Percentiles rank a stretch among this genome's conserved stretches.
phyloP scores from a whole-genome alignment of 1,140 invertebrate species.

The Vanessa tameamea region DNA sequence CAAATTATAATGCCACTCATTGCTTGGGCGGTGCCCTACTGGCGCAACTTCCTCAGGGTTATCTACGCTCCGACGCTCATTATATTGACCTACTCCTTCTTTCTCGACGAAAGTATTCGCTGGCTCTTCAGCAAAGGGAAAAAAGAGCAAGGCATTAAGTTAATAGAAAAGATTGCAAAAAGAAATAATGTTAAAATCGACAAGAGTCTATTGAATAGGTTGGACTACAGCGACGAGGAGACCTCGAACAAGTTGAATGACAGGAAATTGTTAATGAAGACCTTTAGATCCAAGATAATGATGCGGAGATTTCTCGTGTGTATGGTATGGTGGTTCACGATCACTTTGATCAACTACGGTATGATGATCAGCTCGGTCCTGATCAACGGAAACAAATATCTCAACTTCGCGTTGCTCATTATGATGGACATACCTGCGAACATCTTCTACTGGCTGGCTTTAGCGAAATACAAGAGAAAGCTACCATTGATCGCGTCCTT shows the following conservation, averaged over 20 bases:
- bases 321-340: constrained; percentile 87
- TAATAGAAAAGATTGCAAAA: constrained; percentile 67
- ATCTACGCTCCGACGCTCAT: constrained; percentile 70
- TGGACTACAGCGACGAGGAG: constrained; percentile 59
- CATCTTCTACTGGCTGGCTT: constrained; percentile 79
- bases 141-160: constrained; percentile 50
- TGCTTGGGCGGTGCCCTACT: constrained; percentile 69
- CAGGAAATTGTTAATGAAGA: constrained; percentile 58
- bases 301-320: constrained; percentile 81
- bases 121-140: constrained; percentile 87
- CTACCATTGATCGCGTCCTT: constrained; percentile 61
- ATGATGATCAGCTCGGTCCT: constrained; percentile 90
- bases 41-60: constrained; percentile 65
- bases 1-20: constrained; percentile 69
- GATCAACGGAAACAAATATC: constrained; percentile 85
- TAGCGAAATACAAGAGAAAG: constrained; percentile 63
- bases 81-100: constrained; percentile 66
- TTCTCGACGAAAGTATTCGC: constrained; percentile 70
- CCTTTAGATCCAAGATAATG: constrained; percentile 67
- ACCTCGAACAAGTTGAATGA: constrained; percentile 44
- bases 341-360: constrained; percentile 90
- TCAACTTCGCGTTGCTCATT: constrained; percentile 86
- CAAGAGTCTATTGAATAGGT: constrained; percentile 49
- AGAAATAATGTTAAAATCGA: constrained; percentile 59
- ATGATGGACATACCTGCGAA: constrained; percentile 88